Percentiles rank a stretch among this genome's conserved stretches.
Conservation (phyloP, 2,888 invertebrate species). For the Epicampocera succincta region DNA sequence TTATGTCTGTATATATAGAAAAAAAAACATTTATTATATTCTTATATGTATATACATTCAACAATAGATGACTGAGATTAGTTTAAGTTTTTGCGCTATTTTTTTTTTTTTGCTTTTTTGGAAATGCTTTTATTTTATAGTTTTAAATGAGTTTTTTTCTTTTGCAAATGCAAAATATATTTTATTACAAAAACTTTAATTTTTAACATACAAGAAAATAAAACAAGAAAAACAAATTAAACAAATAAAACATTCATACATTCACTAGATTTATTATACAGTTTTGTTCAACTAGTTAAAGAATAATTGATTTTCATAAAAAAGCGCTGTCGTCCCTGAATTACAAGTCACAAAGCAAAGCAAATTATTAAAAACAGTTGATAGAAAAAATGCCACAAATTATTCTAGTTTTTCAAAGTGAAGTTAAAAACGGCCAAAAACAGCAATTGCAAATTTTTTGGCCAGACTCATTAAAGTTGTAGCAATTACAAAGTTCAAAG, state of each 20-base stretch:
- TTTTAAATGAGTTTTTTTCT: conserved; percentile 24
- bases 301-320: neutral
- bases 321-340: neutral
- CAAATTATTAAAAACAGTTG: too few relatives aligned
- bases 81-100: conserved; percentile 36
- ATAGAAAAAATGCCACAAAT: too few relatives aligned
- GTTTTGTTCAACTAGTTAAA: neutral
- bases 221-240: neutral
- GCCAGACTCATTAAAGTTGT: too few relatives aligned
- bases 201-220: conserved; percentile 16
- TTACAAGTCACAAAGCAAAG: neutral
- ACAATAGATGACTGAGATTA: conserved; percentile 50
- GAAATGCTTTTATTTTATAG: conserved; percentile 18
- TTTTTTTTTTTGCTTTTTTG: neutral
- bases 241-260: conserved; percentile 44
- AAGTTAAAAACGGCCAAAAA: too few relatives aligned
- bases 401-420: too few relatives aligned
- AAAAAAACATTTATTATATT: conserved; percentile 49
- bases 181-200: conserved; percentile 4
- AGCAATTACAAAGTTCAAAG: too few relatives aligned
- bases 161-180: conserved; percentile 29
- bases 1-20: conserved; percentile 24
- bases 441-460: too few relatives aligned
- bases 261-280: conserved; percentile 34
- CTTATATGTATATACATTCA: conserved; percentile 56